Evolutionary conservation across 2,888 invertebrate genomes (phyloP).

Genomic region (Clanis bilineata): DNA sequence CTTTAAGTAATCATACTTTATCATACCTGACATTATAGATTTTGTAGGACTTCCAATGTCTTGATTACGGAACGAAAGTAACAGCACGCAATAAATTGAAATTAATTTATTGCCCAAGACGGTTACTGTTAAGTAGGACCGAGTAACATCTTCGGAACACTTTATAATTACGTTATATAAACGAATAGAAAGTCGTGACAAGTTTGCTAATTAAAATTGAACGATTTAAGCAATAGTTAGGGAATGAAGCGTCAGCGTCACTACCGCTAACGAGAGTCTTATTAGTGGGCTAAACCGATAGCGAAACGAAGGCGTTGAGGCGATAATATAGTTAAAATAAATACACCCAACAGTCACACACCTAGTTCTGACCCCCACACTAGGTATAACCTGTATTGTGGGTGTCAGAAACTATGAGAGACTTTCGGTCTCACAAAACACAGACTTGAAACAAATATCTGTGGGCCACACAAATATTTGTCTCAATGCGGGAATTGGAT

Average conservation of each 20-base stretch:
- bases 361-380: too few relatives aligned
- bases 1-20: neutral
- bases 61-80: conserved; percentile 1
- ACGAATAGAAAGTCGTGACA: conserved; percentile 7
- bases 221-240: conserved; percentile 1
- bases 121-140: neutral
- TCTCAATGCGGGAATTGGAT: too few relatives aligned
- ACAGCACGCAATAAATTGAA: neutral
- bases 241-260: neutral
- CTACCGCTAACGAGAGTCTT: neutral
- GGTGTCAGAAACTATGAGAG: too few relatives aligned
- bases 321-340: too few relatives aligned
- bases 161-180: conserved; percentile 3
- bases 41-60: neutral
- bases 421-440: too few relatives aligned
- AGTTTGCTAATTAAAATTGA: conserved; percentile 11
- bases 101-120: conserved; percentile 8
- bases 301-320: too few relatives aligned
- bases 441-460: too few relatives aligned
- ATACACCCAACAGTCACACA: too few relatives aligned
- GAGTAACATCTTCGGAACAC: conserved; percentile 5
- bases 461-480: too few relatives aligned
- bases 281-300: neutral
- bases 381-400: too few relatives aligned
- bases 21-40: conserved; percentile 1